A percentile compares a stretch with the other conserved stretches of the same genome.
Evolutionary conservation across 2,888 invertebrate genomes (phyloP).

Genomic region (Fissipunctia ypsillon): DNA sequence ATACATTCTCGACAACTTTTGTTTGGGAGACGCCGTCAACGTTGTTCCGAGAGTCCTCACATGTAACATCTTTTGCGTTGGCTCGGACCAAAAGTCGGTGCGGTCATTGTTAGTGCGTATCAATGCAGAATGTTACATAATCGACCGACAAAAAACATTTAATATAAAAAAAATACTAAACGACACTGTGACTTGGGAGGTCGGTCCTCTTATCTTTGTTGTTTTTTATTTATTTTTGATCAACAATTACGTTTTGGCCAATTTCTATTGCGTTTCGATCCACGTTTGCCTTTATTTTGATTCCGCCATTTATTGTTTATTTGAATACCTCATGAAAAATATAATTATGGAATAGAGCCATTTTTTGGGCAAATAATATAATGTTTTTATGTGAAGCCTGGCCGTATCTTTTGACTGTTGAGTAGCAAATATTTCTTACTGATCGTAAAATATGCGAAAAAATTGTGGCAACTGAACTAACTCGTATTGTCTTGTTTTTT

Average conservation of each 20-base stretch:
- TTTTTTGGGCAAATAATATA: conserved; percentile 17
- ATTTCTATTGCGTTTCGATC: conserved; percentile 19
- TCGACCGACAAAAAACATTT: conserved; percentile 31
- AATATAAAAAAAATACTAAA: conserved; percentile 19
- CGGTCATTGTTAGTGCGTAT: conserved; percentile 36
- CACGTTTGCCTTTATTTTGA: conserved; percentile 26
- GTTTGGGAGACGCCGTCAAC: conserved; percentile 19
- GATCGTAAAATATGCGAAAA: not conserved
- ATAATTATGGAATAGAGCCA: conserved; percentile 15
- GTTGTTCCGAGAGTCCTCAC: conserved; percentile 17
- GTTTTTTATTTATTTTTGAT: conserved; percentile 41
- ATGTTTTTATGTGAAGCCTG: conserved; percentile 22
- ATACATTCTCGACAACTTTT: conserved; percentile 28
- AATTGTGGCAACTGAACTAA: conserved; percentile 20
- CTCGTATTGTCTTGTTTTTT: conserved; percentile 1
- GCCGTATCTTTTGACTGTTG: conserved; percentile 19
- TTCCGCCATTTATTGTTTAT: conserved; percentile 24
- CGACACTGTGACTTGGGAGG: conserved; percentile 11
- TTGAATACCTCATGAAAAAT: conserved; percentile 35
- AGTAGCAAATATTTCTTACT: conserved; percentile 30
- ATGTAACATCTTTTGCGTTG: not conserved
- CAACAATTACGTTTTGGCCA: conserved; percentile 24
- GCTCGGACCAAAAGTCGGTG: conserved; percentile 7
- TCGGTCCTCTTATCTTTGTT: conserved; percentile 30
- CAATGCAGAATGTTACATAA: conserved; percentile 38